These are phyloP conservation scores for Tadarida brasiliensis DNA, from an alignment of 2,797 vertebrate species.

Conservation along the genomic window DNA sequence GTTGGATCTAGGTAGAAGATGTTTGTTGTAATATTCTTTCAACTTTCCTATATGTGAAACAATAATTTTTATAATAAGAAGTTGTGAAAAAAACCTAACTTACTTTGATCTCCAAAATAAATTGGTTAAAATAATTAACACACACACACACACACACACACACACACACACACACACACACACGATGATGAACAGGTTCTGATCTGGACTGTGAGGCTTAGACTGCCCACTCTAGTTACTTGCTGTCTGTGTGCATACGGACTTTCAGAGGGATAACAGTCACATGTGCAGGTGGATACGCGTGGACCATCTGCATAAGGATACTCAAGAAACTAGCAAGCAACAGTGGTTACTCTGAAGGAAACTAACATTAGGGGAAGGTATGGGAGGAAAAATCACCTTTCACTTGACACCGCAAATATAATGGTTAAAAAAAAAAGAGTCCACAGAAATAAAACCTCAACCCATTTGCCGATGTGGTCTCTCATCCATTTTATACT, in stretches of 20 bases:
- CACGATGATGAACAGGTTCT: not conserved
- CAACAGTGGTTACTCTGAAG: not conserved
- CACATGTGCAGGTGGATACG: not conserved
- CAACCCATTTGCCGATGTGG: not conserved
- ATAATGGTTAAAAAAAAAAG: not conserved
- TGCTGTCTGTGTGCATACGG: not conserved
- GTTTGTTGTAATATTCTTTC: not conserved
- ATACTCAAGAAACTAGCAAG: not conserved
- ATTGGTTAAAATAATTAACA: not conserved
- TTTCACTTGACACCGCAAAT: not conserved
- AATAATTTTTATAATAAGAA: not conserved
- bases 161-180: not conserved
- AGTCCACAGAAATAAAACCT: not conserved
- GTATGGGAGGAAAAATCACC: not conserved
- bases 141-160: not conserved
- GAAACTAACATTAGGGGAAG: not conserved
- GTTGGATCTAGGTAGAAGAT: not conserved
- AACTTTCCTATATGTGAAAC: not conserved
- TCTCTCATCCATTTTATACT: not conserved
- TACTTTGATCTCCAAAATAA: conserved; percentile 2
- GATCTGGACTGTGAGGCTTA: not conserved
- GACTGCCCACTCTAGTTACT: not conserved
- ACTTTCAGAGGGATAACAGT: too few relatives aligned
- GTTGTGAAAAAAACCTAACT: not conserved
- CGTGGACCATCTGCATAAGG: not conserved